These are phyloP conservation scores for Leptodirus hochenwartii DNA, from an alignment of 2,888 invertebrate genomes.

Conservation along the genomic window DNA sequence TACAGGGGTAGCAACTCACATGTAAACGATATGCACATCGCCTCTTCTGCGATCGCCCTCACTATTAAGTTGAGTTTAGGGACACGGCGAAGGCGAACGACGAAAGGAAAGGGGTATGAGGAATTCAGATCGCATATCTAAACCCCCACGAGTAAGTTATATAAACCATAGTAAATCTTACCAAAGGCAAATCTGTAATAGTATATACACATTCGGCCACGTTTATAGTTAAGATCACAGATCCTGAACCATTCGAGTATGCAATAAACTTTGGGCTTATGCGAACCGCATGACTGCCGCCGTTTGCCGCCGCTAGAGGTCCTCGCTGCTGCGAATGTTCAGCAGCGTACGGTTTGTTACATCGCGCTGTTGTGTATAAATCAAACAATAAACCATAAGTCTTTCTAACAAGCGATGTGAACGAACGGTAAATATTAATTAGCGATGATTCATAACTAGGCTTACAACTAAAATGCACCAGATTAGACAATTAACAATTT, in stretches of 20 bases:
- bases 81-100: too few species aligned
- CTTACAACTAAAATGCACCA: too few species aligned
- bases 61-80: too few species aligned
- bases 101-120: too few species aligned
- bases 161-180: conserved; percentile 25
- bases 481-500: too few species aligned
- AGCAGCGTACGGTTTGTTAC: conserved; percentile 5
- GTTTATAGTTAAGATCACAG: conserved; percentile 22
- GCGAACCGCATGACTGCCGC: conserved; percentile 26
- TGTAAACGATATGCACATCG: too few species aligned
- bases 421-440: too few species aligned
- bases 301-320: conserved; percentile 13
- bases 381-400: conserved; percentile 13
- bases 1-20: too few species aligned
- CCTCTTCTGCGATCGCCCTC: too few species aligned
- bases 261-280: conserved; percentile 28
- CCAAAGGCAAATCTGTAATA: conserved; percentile 25
- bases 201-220: conserved; percentile 22
- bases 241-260: conserved; percentile 24
- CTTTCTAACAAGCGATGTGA: conserved; percentile 13
- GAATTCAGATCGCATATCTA: too few species aligned
- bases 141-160: too few species aligned
- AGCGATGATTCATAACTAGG: too few species aligned
- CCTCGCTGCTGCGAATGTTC: conserved; percentile 11
- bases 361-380: conserved; percentile 11